Evolutionary conservation across 2,113 vertebrate genomes (phyloP), one percentile per base, ranked within the genome.

Genomic region (Leptocoma aspasia): DNA sequence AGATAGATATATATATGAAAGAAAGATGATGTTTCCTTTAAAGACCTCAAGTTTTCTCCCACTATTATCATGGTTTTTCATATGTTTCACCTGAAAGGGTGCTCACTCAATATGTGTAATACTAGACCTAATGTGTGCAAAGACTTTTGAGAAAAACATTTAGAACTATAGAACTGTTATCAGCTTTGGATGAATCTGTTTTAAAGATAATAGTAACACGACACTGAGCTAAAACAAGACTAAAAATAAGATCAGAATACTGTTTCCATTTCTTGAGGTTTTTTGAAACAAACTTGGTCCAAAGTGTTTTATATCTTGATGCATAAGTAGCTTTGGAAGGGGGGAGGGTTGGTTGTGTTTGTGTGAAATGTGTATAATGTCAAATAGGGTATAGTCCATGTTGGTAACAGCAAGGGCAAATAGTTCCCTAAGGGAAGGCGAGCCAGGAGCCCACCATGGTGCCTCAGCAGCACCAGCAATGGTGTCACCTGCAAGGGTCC

Each of bases 331-430:
- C 7, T 59, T 59, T 83, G 59, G 7, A 12, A n/a, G n/a, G n/a
- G n/a, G 11, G 1, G 4, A 2, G 1, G 2, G 15, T 6, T 21
- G 5, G 2, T 35, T 13, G 19, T 19, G 23, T 45, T 76, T n/a
- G 10, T 45, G 11, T 53, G 47, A 47, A 79, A 30, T 12, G 5
- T 41, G 6, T 27, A 15, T 44, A 27, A 49, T 37, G 21, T 45
- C 26, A 82, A 44, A 28, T 9, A 44, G 31, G 31, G 4, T 18
- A 26, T 5, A 41, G 18, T 26, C 12, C 59, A 7, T 76, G 15
- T 20, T 73, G 33, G 12, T 24, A 71, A 22, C 2, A 66, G 19
- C 16, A 75, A 76, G 17, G 30, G 6, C 27, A 65, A 33, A 11
- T 20, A 39, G 4, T 5, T 70, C 24, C 33, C 14, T 26, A 35